These are phyloP conservation scores for Spodoptera exigua DNA, from an alignment of 2,888 invertebrate genomes.

Conservation along the genomic window DNA sequence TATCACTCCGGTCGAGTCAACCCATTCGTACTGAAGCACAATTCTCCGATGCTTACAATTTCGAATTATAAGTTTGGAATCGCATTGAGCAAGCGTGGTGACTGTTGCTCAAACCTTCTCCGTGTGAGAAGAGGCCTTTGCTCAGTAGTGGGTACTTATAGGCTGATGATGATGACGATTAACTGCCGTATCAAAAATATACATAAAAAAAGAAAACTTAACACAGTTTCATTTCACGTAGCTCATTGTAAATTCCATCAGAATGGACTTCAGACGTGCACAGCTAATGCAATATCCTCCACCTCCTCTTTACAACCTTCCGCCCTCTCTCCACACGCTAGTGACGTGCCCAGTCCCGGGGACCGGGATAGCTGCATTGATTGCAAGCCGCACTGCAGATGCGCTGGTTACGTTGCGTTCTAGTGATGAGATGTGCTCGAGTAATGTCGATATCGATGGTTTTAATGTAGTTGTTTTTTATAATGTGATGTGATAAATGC, in stretches of 20 bases:
- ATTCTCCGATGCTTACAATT: too few species aligned
- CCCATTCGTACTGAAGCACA: too few species aligned
- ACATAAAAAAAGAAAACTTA: too few species aligned
- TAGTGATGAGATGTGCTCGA: conserved; percentile 34
- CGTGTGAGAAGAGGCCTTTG: too few species aligned
- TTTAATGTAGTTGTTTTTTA: background rate
- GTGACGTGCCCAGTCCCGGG: conserved; percentile 31
- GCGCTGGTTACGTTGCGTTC: conserved; percentile 49
- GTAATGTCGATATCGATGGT: conserved; percentile 15
- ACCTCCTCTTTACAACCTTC: background rate
- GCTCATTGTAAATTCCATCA: background rate
- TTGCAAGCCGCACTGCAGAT: conserved; percentile 64
- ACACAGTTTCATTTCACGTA: background rate
- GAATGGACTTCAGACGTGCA: conserved; percentile 2
- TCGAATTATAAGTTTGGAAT: too few species aligned
- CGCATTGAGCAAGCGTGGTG: too few species aligned
- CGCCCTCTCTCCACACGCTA: background rate
- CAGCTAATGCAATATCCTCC: conserved; percentile 10
- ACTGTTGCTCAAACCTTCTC: too few species aligned
- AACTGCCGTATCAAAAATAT: too few species aligned
- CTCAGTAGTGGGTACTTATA: too few species aligned
- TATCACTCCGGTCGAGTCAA: too few species aligned
- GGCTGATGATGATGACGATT: too few species aligned
- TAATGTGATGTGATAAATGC: too few species aligned
- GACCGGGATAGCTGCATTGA: conserved; percentile 62